Percentiles rank a stretch among this genome's conserved stretches.
Conservation (phyloP, 1,140 invertebrate genomes). For the Zaprionus kolodkinae region DNA sequence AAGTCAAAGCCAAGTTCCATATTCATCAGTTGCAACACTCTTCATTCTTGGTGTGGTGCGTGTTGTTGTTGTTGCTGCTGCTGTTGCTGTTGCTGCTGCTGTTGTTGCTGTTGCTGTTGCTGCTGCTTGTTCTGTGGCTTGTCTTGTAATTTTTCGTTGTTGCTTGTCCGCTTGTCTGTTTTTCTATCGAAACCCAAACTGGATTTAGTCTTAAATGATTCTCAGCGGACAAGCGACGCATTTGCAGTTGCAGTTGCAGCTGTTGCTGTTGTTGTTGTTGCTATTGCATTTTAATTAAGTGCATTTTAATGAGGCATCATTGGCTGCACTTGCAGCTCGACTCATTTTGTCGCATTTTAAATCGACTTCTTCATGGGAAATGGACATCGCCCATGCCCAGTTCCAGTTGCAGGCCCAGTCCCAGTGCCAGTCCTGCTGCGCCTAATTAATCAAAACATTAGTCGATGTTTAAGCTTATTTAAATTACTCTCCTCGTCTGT, state of each 20-base stretch:
- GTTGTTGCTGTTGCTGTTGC: slow-evolving; percentile 49
- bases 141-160: slow-evolving; percentile 77
- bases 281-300: slow-evolving; percentile 82
- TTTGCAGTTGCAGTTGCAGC: slow-evolving; percentile 24
- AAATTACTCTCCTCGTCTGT: slow-evolving; percentile 60
- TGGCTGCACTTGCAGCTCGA: slow-evolving; percentile 27
- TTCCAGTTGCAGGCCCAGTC: background rate
- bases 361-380: slow-evolving; percentile 38
- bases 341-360: slow-evolving; percentile 60
- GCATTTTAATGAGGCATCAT: slow-evolving; percentile 80
- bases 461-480: slow-evolving; percentile 65
- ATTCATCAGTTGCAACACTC: slow-evolving; percentile 81
- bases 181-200: slow-evolving; percentile 81
- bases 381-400: background rate
- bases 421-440: background rate
- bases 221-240: slow-evolving; percentile 34
- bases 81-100: slow-evolving; percentile 35
- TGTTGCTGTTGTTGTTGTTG: slow-evolving; percentile 52
- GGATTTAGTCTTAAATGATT: slow-evolving; percentile 73
- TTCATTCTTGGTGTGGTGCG: slow-evolving; percentile 67
- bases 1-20: slow-evolving; percentile 76
- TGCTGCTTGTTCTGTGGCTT: slow-evolving; percentile 59
- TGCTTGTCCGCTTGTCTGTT: slow-evolving; percentile 42
- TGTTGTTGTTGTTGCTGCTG: slow-evolving; percentile 38
- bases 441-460: slow-evolving; percentile 45